Evolutionary conservation across 1,140 invertebrate species (phyloP).

Genomic region (Diachasma alloeum): DNA sequence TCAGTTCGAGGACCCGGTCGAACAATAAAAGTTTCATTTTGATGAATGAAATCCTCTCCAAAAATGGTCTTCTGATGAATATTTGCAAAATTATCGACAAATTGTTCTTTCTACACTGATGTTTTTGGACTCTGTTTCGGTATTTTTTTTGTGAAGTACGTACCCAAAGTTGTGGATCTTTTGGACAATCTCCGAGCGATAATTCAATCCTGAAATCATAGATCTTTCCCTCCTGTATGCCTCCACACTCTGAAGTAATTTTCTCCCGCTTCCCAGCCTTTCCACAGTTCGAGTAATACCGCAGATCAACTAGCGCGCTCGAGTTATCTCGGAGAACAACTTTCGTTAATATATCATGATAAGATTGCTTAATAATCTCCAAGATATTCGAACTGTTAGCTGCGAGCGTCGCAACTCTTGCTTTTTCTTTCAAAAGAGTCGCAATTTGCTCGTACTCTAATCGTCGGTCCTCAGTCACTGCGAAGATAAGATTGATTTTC

Average conservation of each 20-base stretch:
- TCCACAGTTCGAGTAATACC: slow-evolving; percentile 43
- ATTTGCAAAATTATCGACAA: too few species aligned
- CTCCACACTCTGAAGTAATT: slow-evolving; percentile 37
- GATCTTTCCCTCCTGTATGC: slow-evolving; percentile 37
- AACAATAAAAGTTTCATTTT: too few species aligned
- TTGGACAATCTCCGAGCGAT: slow-evolving; percentile 40
- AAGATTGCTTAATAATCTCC: slow-evolving; percentile 45
- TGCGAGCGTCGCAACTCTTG: slow-evolving; percentile 40
- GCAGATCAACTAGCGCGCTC: slow-evolving; percentile 25
- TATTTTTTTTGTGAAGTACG: neutral
- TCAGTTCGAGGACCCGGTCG: too few species aligned
- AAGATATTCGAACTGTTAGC: slow-evolving; percentile 48
- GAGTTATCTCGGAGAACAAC: slow-evolving; percentile 47
- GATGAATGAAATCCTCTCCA: too few species aligned
- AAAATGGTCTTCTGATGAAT: too few species aligned
- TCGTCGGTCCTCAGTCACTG: slow-evolving; percentile 41
- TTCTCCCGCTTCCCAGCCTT: neutral
- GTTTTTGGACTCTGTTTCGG: neutral
- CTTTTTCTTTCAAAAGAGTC: slow-evolving; percentile 39
- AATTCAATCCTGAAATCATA: slow-evolving; percentile 43
- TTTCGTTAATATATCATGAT: slow-evolving; percentile 42
- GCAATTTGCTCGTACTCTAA: slow-evolving; percentile 40
- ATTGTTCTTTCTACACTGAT: too few species aligned
- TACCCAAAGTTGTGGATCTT: slow-evolving; percentile 42
- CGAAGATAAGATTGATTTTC: slow-evolving; percentile 48